phyloP scores from a whole-genome alignment of 2,113 vertebrate species.

The Dipodomys merriami region DNA sequence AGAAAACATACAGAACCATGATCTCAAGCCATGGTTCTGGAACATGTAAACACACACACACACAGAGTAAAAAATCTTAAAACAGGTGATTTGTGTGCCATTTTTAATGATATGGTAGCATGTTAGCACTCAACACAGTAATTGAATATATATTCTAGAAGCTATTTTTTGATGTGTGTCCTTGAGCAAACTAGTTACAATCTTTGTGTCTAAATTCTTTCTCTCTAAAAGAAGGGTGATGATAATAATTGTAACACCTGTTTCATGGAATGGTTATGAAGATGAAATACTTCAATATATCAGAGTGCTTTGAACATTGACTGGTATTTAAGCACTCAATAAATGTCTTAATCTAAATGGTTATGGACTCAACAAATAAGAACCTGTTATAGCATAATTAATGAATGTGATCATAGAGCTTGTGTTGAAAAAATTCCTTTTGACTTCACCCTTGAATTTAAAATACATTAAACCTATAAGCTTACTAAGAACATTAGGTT shows the following conservation, averaged over 20 bases:
- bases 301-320: neutral
- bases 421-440: neutral
- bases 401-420: constrained; percentile 2
- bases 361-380: neutral
- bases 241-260: neutral
- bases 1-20: too few relatives aligned
- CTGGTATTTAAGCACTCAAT: neutral
- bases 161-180: neutral
- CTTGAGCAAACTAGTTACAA: constrained; percentile 9
- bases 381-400: neutral
- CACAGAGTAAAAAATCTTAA: too few relatives aligned
- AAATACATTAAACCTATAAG: neutral
- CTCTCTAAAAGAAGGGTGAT: neutral
- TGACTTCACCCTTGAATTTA: neutral
- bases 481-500: neutral
- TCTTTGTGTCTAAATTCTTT: constrained; percentile 2
- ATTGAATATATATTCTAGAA: constrained; percentile 12
- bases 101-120: neutral
- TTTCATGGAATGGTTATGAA: neutral
- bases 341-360: neutral
- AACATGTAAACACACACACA: too few relatives aligned
- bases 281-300: neutral
- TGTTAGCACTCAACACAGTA: neutral
- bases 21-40: too few relatives aligned
- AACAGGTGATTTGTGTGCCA: neutral